These are phyloP conservation scores for Idris sp. DNA, from an alignment of 1,140 invertebrate species.

Conservation along the genomic window DNA sequence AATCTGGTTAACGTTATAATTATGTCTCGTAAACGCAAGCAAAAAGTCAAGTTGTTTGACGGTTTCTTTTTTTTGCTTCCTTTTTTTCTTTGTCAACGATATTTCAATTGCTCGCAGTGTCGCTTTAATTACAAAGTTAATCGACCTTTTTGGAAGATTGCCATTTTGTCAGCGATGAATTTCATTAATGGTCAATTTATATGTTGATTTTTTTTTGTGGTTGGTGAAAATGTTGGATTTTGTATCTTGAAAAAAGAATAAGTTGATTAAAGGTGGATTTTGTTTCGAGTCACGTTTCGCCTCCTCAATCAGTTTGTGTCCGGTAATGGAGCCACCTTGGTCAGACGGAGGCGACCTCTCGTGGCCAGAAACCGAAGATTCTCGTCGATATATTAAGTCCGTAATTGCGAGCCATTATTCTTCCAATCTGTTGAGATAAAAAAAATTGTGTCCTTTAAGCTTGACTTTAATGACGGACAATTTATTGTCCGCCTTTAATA, in stretches of 20 bases:
- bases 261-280: constrained; percentile 30
- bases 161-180: no score
- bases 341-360: constrained; percentile 16
- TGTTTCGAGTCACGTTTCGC: constrained; percentile 47
- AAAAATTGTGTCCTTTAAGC: constrained; percentile 50
- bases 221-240: no score
- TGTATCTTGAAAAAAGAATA: constrained; percentile 8
- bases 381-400: constrained; percentile 38
- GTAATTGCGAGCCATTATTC: constrained; percentile 58
- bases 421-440: constrained; percentile 47
- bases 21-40: constrained; percentile 15
- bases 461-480: constrained; percentile 36
- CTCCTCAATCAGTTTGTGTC: constrained; percentile 38
- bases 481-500: constrained; percentile 13
- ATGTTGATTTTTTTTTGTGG: no score
- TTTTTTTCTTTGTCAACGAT: constrained; percentile 24
- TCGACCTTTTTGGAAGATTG: constrained; percentile 42
- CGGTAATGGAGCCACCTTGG: constrained; percentile 54
- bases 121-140: constrained; percentile 52
- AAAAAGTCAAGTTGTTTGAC: constrained; percentile 25
- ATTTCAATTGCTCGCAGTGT: constrained; percentile 26
- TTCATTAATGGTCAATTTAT: no score
- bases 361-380: constrained; percentile 34
- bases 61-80: neutral
- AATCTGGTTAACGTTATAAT: constrained; percentile 38